phyloP scores from a whole-genome alignment of 2,113 vertebrate species.

The Embiotoca jacksoni region DNA sequence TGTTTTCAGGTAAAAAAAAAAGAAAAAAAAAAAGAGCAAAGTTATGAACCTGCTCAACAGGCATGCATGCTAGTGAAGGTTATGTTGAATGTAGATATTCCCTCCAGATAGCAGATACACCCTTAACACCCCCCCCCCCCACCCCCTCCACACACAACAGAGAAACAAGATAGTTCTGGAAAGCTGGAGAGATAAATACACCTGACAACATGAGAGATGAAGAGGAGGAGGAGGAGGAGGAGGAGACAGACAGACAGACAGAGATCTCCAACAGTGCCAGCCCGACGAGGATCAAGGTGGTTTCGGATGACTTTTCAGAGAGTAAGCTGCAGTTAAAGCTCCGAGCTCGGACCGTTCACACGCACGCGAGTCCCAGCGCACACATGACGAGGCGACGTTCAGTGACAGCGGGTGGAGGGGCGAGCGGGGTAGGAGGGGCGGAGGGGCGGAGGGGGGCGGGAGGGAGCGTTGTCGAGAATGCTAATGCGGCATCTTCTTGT shows the following conservation, averaged over 20 bases:
- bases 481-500: slow-evolving; percentile 9
- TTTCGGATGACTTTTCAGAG: slow-evolving; percentile 78
- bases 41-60: slow-evolving; percentile 30
- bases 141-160: slow-evolving; percentile 56
- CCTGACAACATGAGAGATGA: slow-evolving; percentile 51
- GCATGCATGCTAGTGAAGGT: slow-evolving; percentile 39
- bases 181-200: slow-evolving; percentile 59
- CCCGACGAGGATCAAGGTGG: slow-evolving; percentile 72
- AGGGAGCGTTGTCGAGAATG: slow-evolving; percentile 17
- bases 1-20: neutral
- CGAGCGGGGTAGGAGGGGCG: too few relatives aligned
- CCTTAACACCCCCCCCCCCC: slow-evolving; percentile 50
- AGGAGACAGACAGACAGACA: slow-evolving; percentile 31
- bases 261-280: slow-evolving; percentile 61
- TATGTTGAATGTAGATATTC: slow-evolving; percentile 63
- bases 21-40: slow-evolving; percentile 25
- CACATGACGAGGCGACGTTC: slow-evolving; percentile 56
- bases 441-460: too few relatives aligned
- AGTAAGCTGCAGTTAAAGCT: slow-evolving; percentile 73
- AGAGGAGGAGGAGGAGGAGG: slow-evolving; percentile 24
- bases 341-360: slow-evolving; percentile 72
- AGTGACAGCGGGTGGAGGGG: slow-evolving; percentile 28
- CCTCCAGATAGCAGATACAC: slow-evolving; percentile 60
- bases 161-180: slow-evolving; percentile 66
- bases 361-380: slow-evolving; percentile 55